Conservation (phyloP, 2,113 vertebrate species). For the Trachemys scripta region DNA sequence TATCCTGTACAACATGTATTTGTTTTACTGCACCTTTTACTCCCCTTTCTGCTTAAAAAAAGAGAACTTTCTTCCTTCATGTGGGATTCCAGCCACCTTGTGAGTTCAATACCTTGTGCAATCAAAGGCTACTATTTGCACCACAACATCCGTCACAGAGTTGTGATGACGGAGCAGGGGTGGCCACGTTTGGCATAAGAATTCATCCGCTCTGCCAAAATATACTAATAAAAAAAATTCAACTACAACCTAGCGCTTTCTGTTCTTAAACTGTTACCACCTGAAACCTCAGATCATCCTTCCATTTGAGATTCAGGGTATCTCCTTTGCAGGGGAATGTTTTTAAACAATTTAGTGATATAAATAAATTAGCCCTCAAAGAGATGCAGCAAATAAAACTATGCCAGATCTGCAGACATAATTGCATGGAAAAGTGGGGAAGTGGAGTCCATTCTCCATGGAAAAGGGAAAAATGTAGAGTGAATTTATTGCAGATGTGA, state of each 20-base stretch:
- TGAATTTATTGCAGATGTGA: slow-evolving; percentile 61
- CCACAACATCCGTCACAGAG: neutral
- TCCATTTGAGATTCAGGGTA: slow-evolving; percentile 46
- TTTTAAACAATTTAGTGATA: slow-evolving; percentile 39
- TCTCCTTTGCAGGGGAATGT: slow-evolving; percentile 55
- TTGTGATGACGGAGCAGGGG: accelerated
- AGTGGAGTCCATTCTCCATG: slow-evolving; percentile 9
- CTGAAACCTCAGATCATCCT: slow-evolving; percentile 45
- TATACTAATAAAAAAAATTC: accelerated
- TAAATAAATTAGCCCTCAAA: slow-evolving; percentile 62
- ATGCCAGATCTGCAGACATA: neutral
- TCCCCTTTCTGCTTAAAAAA: neutral
- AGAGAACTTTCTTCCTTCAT: neutral
- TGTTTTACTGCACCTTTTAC: neutral
- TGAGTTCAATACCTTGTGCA: neutral
- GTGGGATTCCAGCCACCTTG: neutral
- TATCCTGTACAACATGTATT: neutral
- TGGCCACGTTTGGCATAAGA: neutral
- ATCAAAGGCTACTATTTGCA: accelerated
- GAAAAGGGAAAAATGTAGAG: slow-evolving; percentile 59
- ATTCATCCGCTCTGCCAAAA: neutral
- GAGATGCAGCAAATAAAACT: neutral
- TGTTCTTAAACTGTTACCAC: neutral
- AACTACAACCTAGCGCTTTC: neutral
- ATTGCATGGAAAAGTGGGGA: neutral